Percentiles rank a stretch among this genome's conserved stretches.
phyloP scores from a whole-genome alignment of 2,888 invertebrate species.

The Troglohyphantes excavatus region DNA sequence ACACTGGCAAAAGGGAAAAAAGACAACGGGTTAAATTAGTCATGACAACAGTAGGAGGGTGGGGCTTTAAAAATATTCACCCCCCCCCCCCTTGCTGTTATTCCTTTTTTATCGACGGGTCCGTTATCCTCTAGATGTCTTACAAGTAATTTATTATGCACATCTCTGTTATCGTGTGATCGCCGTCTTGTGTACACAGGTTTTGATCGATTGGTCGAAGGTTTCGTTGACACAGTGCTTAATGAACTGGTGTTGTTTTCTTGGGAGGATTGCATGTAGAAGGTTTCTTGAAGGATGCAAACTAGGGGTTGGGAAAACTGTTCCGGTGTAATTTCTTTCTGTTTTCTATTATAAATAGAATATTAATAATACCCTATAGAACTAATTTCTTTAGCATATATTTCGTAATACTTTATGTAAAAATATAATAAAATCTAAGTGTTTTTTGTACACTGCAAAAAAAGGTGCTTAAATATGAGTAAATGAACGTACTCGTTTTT shows the following conservation, averaged over 20 bases:
- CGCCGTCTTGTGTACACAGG: constrained; percentile 31
- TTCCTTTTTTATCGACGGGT: constrained; percentile 2
- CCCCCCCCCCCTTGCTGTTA: not conserved
- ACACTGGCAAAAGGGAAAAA: not conserved
- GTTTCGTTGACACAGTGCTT: constrained; percentile 47
- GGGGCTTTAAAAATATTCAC: constrained; percentile 15
- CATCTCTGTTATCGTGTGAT: constrained; percentile 40
- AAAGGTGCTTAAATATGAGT: too few species aligned
- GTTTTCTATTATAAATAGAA: too few species aligned
- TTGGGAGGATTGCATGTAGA: not conserved
- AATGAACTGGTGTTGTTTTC: constrained; percentile 40
- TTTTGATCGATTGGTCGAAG: constrained; percentile 42
- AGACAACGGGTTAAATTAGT: constrained; percentile 32
- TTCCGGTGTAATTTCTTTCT: too few species aligned
- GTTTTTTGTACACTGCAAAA: too few species aligned
- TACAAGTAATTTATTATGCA: constrained; percentile 63
- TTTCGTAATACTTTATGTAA: too few species aligned
- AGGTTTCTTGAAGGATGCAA: not conserved
- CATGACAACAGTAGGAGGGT: constrained; percentile 12
- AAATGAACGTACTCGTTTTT: too few species aligned
- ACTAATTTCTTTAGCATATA: too few species aligned
- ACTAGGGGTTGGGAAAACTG: too few species aligned
- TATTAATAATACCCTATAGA: too few species aligned
- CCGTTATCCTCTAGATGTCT: constrained; percentile 17
- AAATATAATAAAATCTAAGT: too few species aligned